Base-by-base conservation (phyloP, 2,113 vertebrate genomes). In the Nycticryphes semicollaris region DNA sequence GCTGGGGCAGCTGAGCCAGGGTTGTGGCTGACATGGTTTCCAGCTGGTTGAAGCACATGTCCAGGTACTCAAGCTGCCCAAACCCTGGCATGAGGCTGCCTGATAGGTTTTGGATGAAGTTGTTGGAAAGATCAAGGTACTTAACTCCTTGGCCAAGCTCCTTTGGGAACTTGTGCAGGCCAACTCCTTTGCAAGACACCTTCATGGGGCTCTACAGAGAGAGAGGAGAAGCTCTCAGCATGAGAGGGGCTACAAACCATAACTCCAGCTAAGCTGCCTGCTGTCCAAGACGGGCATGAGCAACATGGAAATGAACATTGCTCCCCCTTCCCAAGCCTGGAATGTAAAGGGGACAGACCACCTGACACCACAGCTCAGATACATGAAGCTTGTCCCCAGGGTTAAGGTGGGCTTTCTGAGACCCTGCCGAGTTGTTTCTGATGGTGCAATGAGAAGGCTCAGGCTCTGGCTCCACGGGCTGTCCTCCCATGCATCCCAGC, bases 41-140 rank as follows among this genome's bases (percentile, higher is more conserved):
- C 97, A 99, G 96, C 93, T 97, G 97, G 96, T 98, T 99, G 90
- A 75, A 95, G 95, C 96, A 82, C 87, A 99, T 6, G 70, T 98
- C 97, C 93, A 99, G 97, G 90, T 97, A 93, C 83, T 98, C 96
- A 59, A 99, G 97, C 72, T 95, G 97, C 86, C 90, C 94, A 69
- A 98, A 90, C 54, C 80, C 87, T 13, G 97, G 84, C 63, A 87
- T 79, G 69, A 30, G 62, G 74, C 68, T 54, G 19, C 77, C 82
- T 12, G 92, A 95, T 75, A 99, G 93, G 92, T 96, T 97, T 96
- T 92, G 97, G 94, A 99, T 98, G 95, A 98, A 93, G 95, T 99
- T 99, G 95, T 98, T 97, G 96, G 98, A 98, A 84, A 99, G 94
- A 95, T 98, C 98, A 1, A 99, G 96, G 66, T 95, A 91, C 96